A percentile compares a stretch with the other conserved stretches of the same genome.
Conservation (phyloP, 2,113 vertebrate genomes). For the Caranx melampygus region DNA sequence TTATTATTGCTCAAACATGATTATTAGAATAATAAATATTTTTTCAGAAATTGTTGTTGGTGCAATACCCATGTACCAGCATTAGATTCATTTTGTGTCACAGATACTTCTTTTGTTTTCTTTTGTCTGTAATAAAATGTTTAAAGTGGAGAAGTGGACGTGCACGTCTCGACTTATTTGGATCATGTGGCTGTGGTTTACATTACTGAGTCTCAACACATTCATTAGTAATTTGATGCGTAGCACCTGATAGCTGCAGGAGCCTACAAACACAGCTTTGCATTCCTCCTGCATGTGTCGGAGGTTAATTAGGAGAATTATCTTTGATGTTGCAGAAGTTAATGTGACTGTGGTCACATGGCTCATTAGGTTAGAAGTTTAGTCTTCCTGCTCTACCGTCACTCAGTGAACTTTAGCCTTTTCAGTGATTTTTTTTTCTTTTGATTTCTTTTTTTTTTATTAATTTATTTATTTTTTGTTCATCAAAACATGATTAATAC, state of each 20-base stretch:
- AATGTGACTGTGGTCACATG: conserved; percentile 30
- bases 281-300: conserved; percentile 18
- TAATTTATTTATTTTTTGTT: neutral
- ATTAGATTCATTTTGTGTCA: conserved; percentile 87
- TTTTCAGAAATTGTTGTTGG: conserved; percentile 79
- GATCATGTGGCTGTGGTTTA: neutral
- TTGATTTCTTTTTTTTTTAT: neutral
- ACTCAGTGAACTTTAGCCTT: conserved; percentile 48
- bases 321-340: conserved; percentile 48
- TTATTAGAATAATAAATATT: conserved; percentile 80
- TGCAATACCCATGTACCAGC: conserved; percentile 81
- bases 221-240: conserved; percentile 32
- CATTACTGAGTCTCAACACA: conserved; percentile 5
- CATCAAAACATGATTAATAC: conserved; percentile 59
- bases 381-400: neutral
- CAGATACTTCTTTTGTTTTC: conserved; percentile 90
- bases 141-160: conserved; percentile 82
- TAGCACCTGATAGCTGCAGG: neutral
- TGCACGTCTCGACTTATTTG: conserved; percentile 56
- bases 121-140: conserved; percentile 97
- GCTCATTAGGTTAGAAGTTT: conserved; percentile 46
- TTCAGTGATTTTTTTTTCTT: neutral
- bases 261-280: conserved; percentile 30
- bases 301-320: conserved; percentile 59
- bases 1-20: conserved; percentile 73